Evolutionary conservation across 1,140 invertebrate genomes (phyloP), one percentile per base, ranked within the genome.

Genomic region (Macrobrachium nipponense): DNA sequence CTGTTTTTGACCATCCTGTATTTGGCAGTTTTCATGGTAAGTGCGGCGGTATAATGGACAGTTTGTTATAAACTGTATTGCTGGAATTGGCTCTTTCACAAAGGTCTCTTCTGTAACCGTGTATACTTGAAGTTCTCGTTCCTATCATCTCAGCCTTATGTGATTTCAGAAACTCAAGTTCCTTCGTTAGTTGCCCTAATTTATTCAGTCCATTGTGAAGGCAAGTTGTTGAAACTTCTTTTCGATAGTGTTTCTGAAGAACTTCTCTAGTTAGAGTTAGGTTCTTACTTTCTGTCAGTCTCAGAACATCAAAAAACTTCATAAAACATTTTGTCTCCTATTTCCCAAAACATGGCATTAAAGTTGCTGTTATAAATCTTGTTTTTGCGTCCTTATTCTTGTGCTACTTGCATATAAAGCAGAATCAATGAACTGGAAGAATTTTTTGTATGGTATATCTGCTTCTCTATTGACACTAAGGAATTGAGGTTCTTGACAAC

Each of bases 361-460:
- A 78, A 18, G 15, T 59, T n/a, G 17, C 60, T 27, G n/a, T 59
- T 14, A 27, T 44, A 0, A n/a, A 23, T 10, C 43, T 36, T 14
- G 17, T 11, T 75, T n/a, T 11, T 18, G n/a, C 7, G 2, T 44
- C 5, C 23, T 5, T 27, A 18, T 0, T 7, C 11, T 8, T n/a
- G 7, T 44, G 10, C 10, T 51, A 20, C 17, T 5, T n/a, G 58
- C 17, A 18, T 51, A 78, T 0, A 78, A 4, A 58, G 58, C 43
- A 58, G 76, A 78, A 60, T 78, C 60, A 60, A 60, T 78, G 76
- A 78, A 78, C 76, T 78, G 5, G 44, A 78, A 78, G 58, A 51
- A 59, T 27, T 59, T 44, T 58, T 59, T 78, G 20, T 78, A 78
- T 8, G 76, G 76, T n/a, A 59, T 59, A n/a, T 78, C 7, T 17